Base-by-base conservation (phyloP, 53 echinoderm and acorn worm genomes). In the Apostichopus leukothele region DNA sequence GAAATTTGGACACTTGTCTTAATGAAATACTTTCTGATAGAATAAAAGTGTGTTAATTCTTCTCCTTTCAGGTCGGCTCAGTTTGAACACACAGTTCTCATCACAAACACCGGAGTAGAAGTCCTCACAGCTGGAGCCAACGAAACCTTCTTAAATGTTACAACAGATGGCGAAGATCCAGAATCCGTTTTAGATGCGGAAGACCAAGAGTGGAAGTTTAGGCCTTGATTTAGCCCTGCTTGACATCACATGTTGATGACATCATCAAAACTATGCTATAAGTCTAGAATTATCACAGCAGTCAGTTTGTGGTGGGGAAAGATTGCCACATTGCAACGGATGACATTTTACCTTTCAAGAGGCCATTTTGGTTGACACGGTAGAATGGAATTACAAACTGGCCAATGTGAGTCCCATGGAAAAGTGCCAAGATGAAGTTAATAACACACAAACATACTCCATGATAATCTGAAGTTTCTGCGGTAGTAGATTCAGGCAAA, bases 51-150 rank as follows among this genome's bases (percentile, higher is more conserved):
- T 39, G 39, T 39, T 39, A 39, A 1, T 39, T 39, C 39, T 39
- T 57, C 50, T 11, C 19, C 57, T 89, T 59, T 59, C 79, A 96
- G 97, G 76, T 95, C 95, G 27, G 97, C 97, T 1, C 97, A 97
- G 89, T 97, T 97, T 90, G 97, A 97, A 75, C 97, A 97, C 90
- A 97, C 97, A 1, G 66, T 97, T 9, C 94, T 97, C 61, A 89
- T 97, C 80, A 97, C 94, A 4, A 76, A 90, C 9, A 19, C 13
- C 5, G 95, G 97, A 20, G 88, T 94, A 54, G 97, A 97, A 76
- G 95, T 97, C 3, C 85, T 92, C 19, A 97, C 97, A 2, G 91
- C 90, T 21, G 90, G 90, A 14, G 73, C 88, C 5, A 78, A 92
- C 60, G 95, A 97, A 66, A 73, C 81, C 51, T 91, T 93, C 68